A percentile compares a stretch with the other conserved stretches of the same genome.
Conservation (phyloP, 2,888 invertebrate genomes). For the Drosophila algonquin region DNA sequence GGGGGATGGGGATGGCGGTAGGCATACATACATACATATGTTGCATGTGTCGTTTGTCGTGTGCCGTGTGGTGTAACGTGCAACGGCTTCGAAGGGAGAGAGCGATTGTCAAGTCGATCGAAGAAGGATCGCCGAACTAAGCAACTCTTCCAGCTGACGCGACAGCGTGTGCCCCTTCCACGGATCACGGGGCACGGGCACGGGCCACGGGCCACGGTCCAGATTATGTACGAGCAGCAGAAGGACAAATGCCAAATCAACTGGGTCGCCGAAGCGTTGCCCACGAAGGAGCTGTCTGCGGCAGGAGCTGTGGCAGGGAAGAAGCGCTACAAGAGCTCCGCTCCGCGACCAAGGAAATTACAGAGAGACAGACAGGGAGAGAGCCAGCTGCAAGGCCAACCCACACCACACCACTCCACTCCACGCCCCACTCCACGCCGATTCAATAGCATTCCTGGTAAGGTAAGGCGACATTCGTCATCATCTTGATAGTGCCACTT, state of each 20-base stretch:
- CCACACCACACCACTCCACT: neutral
- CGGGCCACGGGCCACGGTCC: constrained; percentile 15
- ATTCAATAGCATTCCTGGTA: constrained; percentile 37
- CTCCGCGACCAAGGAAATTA: constrained; percentile 25
- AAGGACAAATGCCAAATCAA: constrained; percentile 57
- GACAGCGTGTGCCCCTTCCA: neutral
- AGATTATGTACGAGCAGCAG: constrained; percentile 23
- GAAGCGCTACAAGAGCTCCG: constrained; percentile 40
- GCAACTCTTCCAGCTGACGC: constrained; percentile 69
- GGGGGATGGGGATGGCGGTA: neutral
- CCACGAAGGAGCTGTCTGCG: constrained; percentile 18
- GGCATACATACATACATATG: neutral
- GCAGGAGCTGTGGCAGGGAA: constrained; percentile 11
- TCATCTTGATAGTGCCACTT: constrained; percentile 68
- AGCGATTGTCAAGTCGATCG: constrained; percentile 11
- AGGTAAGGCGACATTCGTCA: constrained; percentile 56
- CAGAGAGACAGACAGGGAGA: constrained; percentile 8
- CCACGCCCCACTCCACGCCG: constrained; percentile 2
- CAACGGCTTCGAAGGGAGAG: constrained; percentile 18
- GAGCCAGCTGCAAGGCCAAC: constrained; percentile 32
- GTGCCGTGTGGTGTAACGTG: constrained; percentile 4
- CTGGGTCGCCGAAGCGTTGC: constrained; percentile 69
- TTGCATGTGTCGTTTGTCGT: constrained; percentile 26
- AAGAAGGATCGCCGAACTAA: constrained; percentile 2
- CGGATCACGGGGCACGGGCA: too few species aligned